Evolutionary conservation across 2,888 invertebrate genomes (phyloP).

Genomic region (Chromoteleia sp.): DNA sequence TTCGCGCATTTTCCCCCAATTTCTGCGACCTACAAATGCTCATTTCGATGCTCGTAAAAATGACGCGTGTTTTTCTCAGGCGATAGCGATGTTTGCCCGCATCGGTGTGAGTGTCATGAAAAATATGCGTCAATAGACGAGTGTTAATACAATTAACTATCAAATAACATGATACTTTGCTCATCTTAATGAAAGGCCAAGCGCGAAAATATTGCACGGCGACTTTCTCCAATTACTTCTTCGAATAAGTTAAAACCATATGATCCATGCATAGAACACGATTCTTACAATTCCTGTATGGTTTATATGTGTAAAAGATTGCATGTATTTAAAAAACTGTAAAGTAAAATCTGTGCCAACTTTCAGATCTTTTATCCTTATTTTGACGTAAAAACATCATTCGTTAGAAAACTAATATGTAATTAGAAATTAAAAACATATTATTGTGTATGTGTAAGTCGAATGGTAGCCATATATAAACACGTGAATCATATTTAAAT

Average conservation of each 20-base stretch:
- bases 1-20: conserved; percentile 46
- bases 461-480: too few species aligned
- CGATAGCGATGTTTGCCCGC: not conserved
- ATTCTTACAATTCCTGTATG: too few species aligned
- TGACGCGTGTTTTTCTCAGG: conserved; percentile 43
- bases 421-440: too few species aligned
- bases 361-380: too few species aligned
- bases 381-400: too few species aligned
- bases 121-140: conserved; percentile 29
- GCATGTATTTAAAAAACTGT: too few species aligned
- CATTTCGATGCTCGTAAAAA: conserved; percentile 42
- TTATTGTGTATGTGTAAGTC: too few species aligned
- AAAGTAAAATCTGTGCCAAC: too few species aligned
- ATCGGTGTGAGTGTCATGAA: conserved; percentile 34
- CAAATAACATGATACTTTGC: conserved; percentile 6
- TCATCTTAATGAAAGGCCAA: conserved; percentile 9
- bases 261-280: too few species aligned
- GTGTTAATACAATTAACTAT: conserved; percentile 28
- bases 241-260: not conserved
- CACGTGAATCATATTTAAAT: too few species aligned
- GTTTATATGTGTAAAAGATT: too few species aligned
- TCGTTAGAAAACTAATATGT: too few species aligned
- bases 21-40: conserved; percentile 21
- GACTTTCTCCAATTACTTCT: not conserved
- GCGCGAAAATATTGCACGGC: conserved; percentile 30